These are phyloP conservation scores for Porites rus DNA, from an alignment of 92 coral and sea anemone genomes.

Conservation along the genomic window DNA sequence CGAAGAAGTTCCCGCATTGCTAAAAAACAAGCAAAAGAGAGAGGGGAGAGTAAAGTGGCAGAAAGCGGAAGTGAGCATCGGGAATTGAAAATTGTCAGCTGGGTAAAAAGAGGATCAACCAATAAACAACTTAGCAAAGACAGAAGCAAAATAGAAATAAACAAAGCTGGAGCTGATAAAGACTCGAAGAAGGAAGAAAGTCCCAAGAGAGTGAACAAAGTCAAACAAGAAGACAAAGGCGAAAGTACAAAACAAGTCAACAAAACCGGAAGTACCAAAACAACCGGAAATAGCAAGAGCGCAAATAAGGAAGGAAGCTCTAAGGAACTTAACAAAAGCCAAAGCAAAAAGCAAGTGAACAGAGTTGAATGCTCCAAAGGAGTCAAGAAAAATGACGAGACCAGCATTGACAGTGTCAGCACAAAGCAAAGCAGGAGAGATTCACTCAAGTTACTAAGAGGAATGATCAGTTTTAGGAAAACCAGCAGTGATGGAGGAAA, in stretches of 20 bases:
- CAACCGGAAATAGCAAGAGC: neutral
- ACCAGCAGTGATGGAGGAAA: neutral
- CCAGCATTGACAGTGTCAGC: neutral
- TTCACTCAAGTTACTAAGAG: conserved; percentile 1
- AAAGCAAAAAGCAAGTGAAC: neutral
- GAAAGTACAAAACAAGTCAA: neutral
- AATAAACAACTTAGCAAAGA: neutral
- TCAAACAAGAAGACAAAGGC: neutral
- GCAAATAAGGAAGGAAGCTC: neutral
- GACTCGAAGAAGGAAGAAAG: neutral
- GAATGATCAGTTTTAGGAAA: conserved; percentile 22
- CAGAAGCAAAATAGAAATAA: neutral
- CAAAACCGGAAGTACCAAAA: neutral
- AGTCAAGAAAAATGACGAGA: neutral
- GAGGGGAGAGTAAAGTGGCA: neutral
- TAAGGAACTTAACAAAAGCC: neutral
- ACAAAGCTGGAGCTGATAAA: neutral
- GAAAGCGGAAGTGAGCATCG: neutral
- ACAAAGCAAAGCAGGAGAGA: neutral
- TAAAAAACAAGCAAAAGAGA: neutral
- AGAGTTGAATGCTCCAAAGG: neutral
- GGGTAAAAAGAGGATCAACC: neutral
- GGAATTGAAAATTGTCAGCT: neutral
- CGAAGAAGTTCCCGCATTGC: neutral
- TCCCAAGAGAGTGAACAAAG: neutral